These are phyloP conservation scores for Blomia tropicalis DNA, from an alignment of 2,888 invertebrate species.

Conservation along the genomic window DNA sequence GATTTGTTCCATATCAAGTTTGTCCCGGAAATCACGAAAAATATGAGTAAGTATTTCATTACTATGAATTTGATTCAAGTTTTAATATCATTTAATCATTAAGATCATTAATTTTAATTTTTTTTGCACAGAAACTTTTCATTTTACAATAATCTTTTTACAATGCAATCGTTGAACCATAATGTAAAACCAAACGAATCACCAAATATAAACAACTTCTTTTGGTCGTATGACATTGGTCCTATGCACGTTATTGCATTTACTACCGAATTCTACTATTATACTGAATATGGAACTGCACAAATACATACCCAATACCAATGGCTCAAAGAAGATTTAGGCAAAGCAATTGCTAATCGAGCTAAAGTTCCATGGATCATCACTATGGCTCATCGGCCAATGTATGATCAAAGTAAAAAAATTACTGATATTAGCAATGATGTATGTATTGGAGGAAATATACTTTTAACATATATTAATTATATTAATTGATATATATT, in stretches of 20 bases:
- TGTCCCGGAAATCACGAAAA: slow-evolving; percentile 83
- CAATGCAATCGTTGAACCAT: slow-evolving; percentile 68
- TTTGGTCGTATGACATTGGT: slow-evolving; percentile 73
- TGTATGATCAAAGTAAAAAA: slow-evolving; percentile 45
- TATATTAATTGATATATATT: not conserved
- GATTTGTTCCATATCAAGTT: slow-evolving; percentile 64
- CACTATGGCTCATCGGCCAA: slow-evolving; percentile 65
- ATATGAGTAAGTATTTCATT: slow-evolving; percentile 24
- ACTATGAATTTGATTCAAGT: not conserved
- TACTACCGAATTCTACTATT: slow-evolving; percentile 87
- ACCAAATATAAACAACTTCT: slow-evolving; percentile 34
- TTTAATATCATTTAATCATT: not conserved
- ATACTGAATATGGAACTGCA: slow-evolving; percentile 48
- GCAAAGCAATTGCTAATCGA: slow-evolving; percentile 54
- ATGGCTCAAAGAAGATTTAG: slow-evolving; percentile 70
- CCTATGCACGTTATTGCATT: slow-evolving; percentile 79
- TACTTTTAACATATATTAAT: not conserved
- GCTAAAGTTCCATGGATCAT: slow-evolving; percentile 60
- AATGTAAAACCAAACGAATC: too few species aligned
- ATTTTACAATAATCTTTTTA: slow-evolving; percentile 76
- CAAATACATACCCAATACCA: slow-evolving; percentile 60
- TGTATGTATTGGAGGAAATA: slow-evolving; percentile 11
- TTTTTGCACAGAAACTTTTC: slow-evolving; percentile 61
- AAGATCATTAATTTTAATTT: not conserved
- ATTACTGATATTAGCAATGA: slow-evolving; percentile 55